A percentile compares a stretch with the other conserved stretches of the same genome.
These are phyloP conservation scores for Panagrolaimus sp. DNA, from an alignment of 1,140 invertebrate genomes.

Conservation along the genomic window DNA sequence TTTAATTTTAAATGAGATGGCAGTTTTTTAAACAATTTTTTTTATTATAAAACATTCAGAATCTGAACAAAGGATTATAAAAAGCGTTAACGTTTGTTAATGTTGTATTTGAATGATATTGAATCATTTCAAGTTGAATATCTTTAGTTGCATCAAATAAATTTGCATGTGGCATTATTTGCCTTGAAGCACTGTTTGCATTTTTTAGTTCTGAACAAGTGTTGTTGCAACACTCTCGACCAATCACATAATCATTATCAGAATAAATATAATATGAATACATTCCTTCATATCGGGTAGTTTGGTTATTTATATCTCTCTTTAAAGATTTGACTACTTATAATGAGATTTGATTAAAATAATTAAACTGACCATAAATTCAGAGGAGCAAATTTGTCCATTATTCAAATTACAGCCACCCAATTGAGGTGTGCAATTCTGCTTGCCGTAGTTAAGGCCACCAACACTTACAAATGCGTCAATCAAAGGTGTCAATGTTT, in stretches of 20 bases:
- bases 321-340: too few relatives aligned
- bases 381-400: constrained; percentile 15
- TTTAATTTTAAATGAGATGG: too few relatives aligned
- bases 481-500: constrained; percentile 26
- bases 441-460: constrained; percentile 13
- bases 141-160: not conserved
- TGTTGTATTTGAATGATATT: not conserved
- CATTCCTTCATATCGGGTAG: not conserved
- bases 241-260: not conserved
- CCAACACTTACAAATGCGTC: constrained; percentile 27
- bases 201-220: not conserved
- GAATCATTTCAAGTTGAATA: constrained; percentile 3
- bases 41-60: too few relatives aligned
- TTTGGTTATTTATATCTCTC: not conserved
- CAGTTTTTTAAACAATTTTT: too few relatives aligned
- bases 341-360: too few relatives aligned
- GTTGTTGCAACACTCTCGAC: not conserved
- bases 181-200: not conserved
- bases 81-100: too few relatives aligned
- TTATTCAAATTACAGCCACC: constrained; percentile 19
- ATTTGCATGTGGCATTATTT: not conserved
- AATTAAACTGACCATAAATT: not conserved
- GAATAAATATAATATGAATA: not conserved
- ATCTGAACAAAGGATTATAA: too few relatives aligned
- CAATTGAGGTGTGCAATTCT: not conserved